Base-by-base conservation (phyloP, 2,797 vertebrate species). In the Acanthurus leucopareius region DNA sequence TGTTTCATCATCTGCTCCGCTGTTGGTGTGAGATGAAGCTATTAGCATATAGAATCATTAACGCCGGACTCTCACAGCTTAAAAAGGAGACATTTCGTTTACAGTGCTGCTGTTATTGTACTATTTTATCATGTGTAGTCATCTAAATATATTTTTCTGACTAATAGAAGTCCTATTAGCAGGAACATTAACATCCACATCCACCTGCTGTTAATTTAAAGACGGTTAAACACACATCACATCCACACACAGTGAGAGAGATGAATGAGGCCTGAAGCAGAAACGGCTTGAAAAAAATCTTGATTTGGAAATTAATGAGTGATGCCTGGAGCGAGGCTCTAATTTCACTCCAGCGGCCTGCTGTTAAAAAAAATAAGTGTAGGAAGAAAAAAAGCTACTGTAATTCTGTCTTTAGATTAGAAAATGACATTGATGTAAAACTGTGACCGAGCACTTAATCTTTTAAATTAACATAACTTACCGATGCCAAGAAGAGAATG, bases 1-100 rank as follows among this genome's bases (percentile, higher is more conserved):
- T 91, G 89, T 81, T 82, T 80, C 81, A 75, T 85, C 74, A 75
- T 84, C 83, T 87, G 81, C 60, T 77, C 56, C 69, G 1, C 78
- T 42, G 70, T 51, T 53, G 70, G 75, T 75, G 74, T 77, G 70
- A 51, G 52, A 78, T 61, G 3, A 80, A 76, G 1, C 38, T 28
- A 78, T 80, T 65, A 70, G 25, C 64, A 64, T 84, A 72, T 65
- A 51, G 35, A 66, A 35, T 51, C 59, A 64, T 80, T 71, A 75
- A 10, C 57, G 25, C 47, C 44, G 51, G 25, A 38, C 69, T 51
- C n/a, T n/a, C 10, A 58, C 35, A 0, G 8, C 35, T 44, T 16
- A 58, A 51, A 67, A 20, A 25, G 51, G 40, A 28, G 7, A n/a
- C n/a, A n/a, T 52, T 62, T 38, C 20, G 19, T 38, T 40, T 28